These are phyloP conservation scores for Eriosoma lanigerum DNA, from an alignment of 1,140 invertebrate genomes.

Conservation along the genomic window DNA sequence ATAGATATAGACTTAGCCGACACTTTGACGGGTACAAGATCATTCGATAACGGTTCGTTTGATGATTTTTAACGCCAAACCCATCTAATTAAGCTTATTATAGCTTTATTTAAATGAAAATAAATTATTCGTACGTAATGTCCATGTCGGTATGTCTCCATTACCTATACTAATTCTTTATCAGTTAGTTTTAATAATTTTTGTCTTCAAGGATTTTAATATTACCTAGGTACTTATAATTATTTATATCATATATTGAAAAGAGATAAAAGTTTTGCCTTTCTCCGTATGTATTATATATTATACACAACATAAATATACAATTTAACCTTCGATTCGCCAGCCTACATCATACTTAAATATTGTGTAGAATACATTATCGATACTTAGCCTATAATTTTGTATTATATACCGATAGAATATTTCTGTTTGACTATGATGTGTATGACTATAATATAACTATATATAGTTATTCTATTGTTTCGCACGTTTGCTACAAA, in stretches of 20 bases:
- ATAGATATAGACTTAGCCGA: no score
- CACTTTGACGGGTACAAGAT: no score
- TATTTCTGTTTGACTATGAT: no score
- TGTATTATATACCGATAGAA: constrained; percentile 6
- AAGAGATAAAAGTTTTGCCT: constrained; percentile 16
- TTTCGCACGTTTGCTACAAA: background rate
- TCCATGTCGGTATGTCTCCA: no score
- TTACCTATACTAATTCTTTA: background rate
- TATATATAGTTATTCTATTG: constrained; percentile 17
- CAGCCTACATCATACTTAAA: constrained; percentile 5
- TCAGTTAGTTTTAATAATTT: background rate
- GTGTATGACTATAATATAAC: background rate
- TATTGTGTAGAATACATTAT: constrained; percentile 20
- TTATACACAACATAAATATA: background rate
- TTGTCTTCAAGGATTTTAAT: constrained; percentile 6
- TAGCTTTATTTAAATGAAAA: no score
- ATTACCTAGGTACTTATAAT: background rate
- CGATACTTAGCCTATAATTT: constrained; percentile 33
- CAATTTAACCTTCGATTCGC: background rate
- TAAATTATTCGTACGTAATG: no score
- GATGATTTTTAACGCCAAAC: background rate
- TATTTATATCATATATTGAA: background rate
- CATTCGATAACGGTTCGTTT: background rate
- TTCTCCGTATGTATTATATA: background rate
- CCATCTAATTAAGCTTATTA: background rate